Base-by-base conservation (phyloP, 64 coral and sea anemone genomes). In the Trachythela sp. region DNA sequence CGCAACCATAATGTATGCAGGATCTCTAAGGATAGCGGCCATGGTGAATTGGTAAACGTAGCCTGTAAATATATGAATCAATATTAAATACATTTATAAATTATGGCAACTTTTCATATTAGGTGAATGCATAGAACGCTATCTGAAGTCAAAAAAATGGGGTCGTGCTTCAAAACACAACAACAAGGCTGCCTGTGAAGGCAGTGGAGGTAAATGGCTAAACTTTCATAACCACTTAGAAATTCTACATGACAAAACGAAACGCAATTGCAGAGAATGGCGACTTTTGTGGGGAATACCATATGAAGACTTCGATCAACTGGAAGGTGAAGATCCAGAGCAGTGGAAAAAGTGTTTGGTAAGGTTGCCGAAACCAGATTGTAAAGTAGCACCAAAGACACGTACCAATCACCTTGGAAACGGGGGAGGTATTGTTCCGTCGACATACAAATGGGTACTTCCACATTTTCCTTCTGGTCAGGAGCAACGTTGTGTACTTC, bases 351-450 rank as follows among this genome's bases (percentile, higher is more conserved):
- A 87, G 75, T 99, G 96, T 43, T 58, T 99, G 59, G 96, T 93
- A 0, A 91, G 84, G 64, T 84, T 99, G 39, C 30, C 50, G 48
- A 71, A 32, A 48, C 96, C 96, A 27, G 92, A 93, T 24, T 99
- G 96, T 86, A 84, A 92, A 7, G 91, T 84, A 10, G 93, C 93
- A 77, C 88, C 86, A 0, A 91, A 91, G 91, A 64, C 93, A 24
- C 56, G 96, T 54, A 91, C 89, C 34, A 99, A 99, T 91, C 96
- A 99, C 84, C 96, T 99, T 95, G 96, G 96, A 35, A 94, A 99
- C 36, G 90, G 88, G 9, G 77, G 89, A 40, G 96, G 94, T 14
- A 91, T 94, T 45, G 84, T 86, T 2, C 77, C 93, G 33, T 85
- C 90, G 26, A 95, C 75, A 33, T 99, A 93, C 85, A 93, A 94